A percentile compares a stretch with the other conserved stretches of the same genome.
These are phyloP conservation scores for Siniperca undulata DNA, from an alignment of 2,797 vertebrate genomes.

Conservation along the genomic window DNA sequence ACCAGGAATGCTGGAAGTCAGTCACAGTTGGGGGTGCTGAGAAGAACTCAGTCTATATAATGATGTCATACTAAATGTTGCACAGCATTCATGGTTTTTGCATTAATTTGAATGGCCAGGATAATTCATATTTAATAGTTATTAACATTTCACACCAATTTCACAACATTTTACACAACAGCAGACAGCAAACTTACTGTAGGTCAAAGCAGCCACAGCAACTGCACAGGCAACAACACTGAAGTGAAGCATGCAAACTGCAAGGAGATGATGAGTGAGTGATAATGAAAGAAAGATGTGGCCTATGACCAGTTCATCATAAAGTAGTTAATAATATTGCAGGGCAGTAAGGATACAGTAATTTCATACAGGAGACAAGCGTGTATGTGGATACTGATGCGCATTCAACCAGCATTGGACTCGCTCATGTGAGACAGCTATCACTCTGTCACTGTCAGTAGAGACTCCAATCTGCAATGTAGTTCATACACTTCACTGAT, in stretches of 20 bases:
- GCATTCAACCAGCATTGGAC: too few relatives aligned
- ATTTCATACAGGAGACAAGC: too few relatives aligned
- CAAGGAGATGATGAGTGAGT: not conserved
- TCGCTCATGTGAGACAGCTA: too few relatives aligned
- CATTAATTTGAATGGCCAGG: not conserved
- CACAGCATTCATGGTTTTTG: not conserved
- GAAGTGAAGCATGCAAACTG: not conserved
- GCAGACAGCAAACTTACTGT: not conserved
- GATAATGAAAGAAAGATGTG: too few relatives aligned
- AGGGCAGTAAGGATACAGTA: too few relatives aligned
- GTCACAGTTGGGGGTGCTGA: not conserved
- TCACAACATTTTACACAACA: not conserved
- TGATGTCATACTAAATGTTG: not conserved
- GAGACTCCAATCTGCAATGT: too few relatives aligned
- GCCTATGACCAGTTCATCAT: too few relatives aligned
- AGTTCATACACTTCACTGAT: too few relatives aligned
- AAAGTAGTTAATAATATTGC: too few relatives aligned
- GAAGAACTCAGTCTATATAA: not conserved
- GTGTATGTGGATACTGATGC: too few relatives aligned
- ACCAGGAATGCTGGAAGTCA: slow-evolving; percentile 21
- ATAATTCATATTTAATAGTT: not conserved
- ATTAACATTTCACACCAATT: not conserved
- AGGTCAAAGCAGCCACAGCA: not conserved
- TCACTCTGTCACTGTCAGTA: too few relatives aligned
- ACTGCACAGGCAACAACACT: not conserved